These are phyloP conservation scores for Rhagologus leucostigma DNA, from an alignment of 2,113 vertebrate species.

Conservation along the genomic window DNA sequence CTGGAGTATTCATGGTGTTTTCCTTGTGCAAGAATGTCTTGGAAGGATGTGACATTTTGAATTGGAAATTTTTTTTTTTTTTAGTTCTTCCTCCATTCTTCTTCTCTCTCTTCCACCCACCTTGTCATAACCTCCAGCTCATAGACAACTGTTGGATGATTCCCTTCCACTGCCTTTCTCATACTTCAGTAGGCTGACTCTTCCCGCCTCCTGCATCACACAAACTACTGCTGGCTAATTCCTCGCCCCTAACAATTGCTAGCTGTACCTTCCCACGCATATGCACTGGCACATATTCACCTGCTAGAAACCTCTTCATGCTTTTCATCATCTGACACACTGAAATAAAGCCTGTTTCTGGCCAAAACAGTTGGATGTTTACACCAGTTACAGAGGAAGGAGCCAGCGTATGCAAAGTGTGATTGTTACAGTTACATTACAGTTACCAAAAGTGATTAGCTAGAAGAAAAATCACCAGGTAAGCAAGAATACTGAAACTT, in stretches of 20 bases:
- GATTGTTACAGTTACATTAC: not conserved
- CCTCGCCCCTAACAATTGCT: not conserved
- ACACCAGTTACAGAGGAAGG: not conserved
- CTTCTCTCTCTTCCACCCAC: not conserved
- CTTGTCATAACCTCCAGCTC: not conserved
- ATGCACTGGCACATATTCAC: not conserved
- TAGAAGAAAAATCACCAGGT: not conserved
- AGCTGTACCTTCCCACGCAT: not conserved
- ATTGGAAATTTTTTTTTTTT: not conserved
- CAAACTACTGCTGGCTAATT: conserved; percentile 6
- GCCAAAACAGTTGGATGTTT: not conserved
- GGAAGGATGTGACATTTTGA: not conserved
- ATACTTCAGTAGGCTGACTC: not conserved
- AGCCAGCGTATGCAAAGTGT: not conserved
- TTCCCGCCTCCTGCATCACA: not conserved
- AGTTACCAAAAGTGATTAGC: not conserved
- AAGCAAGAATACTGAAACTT: not conserved
- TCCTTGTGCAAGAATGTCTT: not conserved
- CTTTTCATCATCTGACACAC: not conserved
- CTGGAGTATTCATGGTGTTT: not conserved
- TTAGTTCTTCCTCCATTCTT: not conserved
- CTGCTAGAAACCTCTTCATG: not conserved
- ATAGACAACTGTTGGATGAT: not conserved
- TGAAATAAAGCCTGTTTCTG: not conserved
- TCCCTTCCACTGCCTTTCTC: not conserved